These are phyloP conservation scores for Drosophila yakuba DNA, from an alignment of 1,140 invertebrate species.

Conservation along the genomic window DNA sequence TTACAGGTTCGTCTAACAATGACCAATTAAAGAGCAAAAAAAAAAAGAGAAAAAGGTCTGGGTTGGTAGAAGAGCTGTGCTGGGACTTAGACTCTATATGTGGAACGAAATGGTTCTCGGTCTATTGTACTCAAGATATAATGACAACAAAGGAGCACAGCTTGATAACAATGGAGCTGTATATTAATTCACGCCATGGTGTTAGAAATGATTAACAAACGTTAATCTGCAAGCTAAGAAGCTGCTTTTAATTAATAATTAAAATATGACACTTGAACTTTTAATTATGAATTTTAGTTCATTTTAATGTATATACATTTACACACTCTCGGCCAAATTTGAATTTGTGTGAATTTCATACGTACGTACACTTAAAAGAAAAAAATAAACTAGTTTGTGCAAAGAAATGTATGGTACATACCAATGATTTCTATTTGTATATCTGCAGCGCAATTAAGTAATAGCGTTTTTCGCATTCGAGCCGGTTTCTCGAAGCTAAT, in stretches of 20 bases:
- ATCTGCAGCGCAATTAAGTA: constrained; percentile 45
- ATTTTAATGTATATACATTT: not conserved
- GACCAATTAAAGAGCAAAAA: constrained; percentile 25
- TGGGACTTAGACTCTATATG: constrained; percentile 28
- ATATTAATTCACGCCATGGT: constrained; percentile 5
- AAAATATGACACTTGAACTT: not conserved
- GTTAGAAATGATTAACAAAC: not conserved
- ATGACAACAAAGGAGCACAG: constrained; percentile 19
- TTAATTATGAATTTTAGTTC: not conserved
- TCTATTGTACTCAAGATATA: constrained; percentile 2
- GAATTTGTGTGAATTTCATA: constrained; percentile 20
- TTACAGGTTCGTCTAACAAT: constrained; percentile 27
- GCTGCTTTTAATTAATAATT: not conserved
- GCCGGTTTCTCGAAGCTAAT: constrained; percentile 24
- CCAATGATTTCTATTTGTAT: constrained; percentile 50
- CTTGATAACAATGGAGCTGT: constrained; percentile 3
- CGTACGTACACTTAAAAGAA: constrained; percentile 44
- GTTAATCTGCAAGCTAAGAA: too few relatives aligned
- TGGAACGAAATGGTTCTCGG: constrained; percentile 23
- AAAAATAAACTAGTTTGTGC: constrained; percentile 46
- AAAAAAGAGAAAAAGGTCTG: constrained; percentile 36
- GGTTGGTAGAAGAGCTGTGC: constrained; percentile 24
- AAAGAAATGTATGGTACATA: constrained; percentile 42
- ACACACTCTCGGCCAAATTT: constrained; percentile 21
- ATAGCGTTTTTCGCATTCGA: constrained; percentile 41